Base-by-base conservation (phyloP, 2,113 vertebrate species). In the Sceloporus undulatus region DNA sequence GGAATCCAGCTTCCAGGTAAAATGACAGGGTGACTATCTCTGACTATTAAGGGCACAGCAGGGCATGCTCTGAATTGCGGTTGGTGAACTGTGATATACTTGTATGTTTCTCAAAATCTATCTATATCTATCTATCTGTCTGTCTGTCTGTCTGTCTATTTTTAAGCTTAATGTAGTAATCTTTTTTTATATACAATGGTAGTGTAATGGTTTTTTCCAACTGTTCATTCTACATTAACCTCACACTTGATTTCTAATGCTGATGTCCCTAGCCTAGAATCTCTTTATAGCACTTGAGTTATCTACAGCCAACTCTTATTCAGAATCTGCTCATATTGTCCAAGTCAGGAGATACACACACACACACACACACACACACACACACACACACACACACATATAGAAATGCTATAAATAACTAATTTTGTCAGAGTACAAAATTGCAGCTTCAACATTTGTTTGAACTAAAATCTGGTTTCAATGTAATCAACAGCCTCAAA, bases 361-460 rank as follows among this genome's bases (percentile, higher is more conserved):
- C 34, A 34, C 34, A 87, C 88, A 19, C 79, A 3, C 27, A 54
- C 27, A 89, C 68, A 42, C 34, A 34, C 34, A 34, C 34, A 34
- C 68, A 42, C 34, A 34, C 34, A 34, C 34, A 34, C 34, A 87
- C 88, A 19, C 79, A 3, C 27, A 54, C 27, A 89, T 89, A 90
- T 89, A 90, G 62, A 91, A n/a, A 91, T 87, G 71, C 78, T 70
- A 80, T 73, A 87, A 87, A 65, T 87, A 90, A 89, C 52, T 84
- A 42, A 62, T 91, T 89, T 84, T 92, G 88, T 76, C 76, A 93
- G 68, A 90, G 21, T 38, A 9, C 52, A 92, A 91, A 91, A 88
- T 91, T 88, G 83, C 54, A 93, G 85, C 79, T 79, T 88, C 92
- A 92, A 66, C 83, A 93, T 92, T 92, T 94, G 85, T 86, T 87